phyloP scores from a whole-genome alignment of 2,113 vertebrate species.

The Zapus hudsonius region DNA sequence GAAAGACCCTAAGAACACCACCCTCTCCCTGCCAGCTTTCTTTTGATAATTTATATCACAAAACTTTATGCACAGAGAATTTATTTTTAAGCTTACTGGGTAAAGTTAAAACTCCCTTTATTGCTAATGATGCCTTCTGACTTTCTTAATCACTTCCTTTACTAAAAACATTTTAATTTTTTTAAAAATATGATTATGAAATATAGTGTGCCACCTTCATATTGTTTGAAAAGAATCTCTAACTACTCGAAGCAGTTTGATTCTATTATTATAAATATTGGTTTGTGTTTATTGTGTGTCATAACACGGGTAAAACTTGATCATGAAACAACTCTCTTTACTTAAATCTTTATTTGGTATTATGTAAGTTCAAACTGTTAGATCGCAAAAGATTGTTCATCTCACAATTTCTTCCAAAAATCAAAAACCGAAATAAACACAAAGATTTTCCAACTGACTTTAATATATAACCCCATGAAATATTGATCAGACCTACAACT shows the following conservation, averaged over 20 bases:
- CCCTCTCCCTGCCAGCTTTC: background rate
- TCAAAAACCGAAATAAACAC: background rate
- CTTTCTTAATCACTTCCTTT: background rate
- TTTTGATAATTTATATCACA: background rate
- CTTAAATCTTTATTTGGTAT: background rate
- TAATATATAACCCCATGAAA: background rate
- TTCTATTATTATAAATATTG: background rate
- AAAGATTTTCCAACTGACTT: background rate
- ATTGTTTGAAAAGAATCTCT: constrained; percentile 10
- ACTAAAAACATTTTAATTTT: background rate
- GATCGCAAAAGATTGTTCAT: constrained; percentile 25
- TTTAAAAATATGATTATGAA: background rate
- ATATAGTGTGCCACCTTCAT: background rate
- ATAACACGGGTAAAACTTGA: background rate
- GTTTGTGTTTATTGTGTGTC: background rate
- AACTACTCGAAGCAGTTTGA: background rate
- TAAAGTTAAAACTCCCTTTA: background rate
- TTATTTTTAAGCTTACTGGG: background rate
- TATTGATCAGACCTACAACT: too few relatives aligned
- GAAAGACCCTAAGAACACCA: background rate
- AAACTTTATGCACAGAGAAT: background rate
- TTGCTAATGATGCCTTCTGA: background rate
- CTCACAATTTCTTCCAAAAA: background rate
- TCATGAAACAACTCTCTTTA: constrained; percentile 4
- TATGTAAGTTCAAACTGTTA: background rate